These are phyloP conservation scores for Ramphastos sulfuratus DNA, from an alignment of 2,113 vertebrate genomes.

Conservation along the genomic window DNA sequence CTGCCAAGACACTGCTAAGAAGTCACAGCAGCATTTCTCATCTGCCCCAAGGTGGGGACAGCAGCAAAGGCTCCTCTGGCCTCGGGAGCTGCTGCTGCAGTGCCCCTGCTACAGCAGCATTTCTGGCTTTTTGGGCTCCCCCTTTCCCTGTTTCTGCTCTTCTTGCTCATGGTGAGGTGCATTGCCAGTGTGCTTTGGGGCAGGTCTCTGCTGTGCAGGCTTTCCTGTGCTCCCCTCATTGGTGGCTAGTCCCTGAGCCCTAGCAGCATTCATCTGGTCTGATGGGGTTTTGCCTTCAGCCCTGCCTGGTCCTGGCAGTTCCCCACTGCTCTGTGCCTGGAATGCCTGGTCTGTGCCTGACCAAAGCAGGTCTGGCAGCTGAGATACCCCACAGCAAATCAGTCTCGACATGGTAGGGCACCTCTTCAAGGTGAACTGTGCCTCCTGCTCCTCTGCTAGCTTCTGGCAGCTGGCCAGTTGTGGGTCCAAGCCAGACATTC, in stretches of 20 bases:
- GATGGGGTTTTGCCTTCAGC: not conserved
- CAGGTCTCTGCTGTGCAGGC: not conserved
- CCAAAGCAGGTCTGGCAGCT: not conserved
- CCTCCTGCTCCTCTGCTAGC: not conserved
- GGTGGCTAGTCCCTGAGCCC: not conserved
- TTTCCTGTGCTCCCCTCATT: not conserved
- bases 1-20: not conserved
- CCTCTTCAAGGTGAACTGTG: not conserved
- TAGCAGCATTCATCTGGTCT: not conserved
- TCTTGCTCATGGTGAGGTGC: not conserved
- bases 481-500: rapidly evolving
- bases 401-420: not conserved
- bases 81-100: not conserved
- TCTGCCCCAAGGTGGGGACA: not conserved
- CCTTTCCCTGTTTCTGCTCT: not conserved
- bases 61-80: not conserved
- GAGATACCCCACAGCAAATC: not conserved
- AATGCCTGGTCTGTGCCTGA: not conserved
- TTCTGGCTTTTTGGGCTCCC: not conserved
- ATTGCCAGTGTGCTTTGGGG: not conserved
- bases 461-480: not conserved
- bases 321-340: not conserved
- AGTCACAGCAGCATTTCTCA: not conserved
- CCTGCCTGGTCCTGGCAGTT: not conserved
- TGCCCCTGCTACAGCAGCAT: not conserved